These are phyloP conservation scores for Falco concolor DNA, from an alignment of 2,797 vertebrate genomes.

Conservation along the genomic window DNA sequence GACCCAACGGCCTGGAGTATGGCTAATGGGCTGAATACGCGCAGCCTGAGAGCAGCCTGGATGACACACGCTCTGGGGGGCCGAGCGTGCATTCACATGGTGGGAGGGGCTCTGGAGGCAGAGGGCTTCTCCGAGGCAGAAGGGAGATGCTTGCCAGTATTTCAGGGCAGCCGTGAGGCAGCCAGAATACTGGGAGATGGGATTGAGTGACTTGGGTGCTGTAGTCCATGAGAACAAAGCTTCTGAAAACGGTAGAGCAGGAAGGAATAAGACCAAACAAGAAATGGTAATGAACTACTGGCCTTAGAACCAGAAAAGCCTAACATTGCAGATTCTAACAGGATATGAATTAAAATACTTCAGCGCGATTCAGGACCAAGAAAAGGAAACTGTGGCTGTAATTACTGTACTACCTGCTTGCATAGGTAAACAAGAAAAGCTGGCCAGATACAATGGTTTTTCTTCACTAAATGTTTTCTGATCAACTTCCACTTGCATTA, in stretches of 20 bases:
- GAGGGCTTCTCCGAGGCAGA: neutral
- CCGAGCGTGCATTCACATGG: neutral
- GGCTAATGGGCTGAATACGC: neutral
- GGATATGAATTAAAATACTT: neutral
- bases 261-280: neutral
- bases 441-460: neutral
- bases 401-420: neutral
- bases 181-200: neutral
- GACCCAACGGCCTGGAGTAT: neutral
- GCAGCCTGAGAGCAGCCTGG: neutral
- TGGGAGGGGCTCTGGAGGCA: neutral
- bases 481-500: neutral
- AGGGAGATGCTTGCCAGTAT: neutral
- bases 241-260: neutral
- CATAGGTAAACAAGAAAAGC: neutral
- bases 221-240: neutral
- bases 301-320: neutral
- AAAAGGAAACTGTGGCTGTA: neutral
- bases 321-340: neutral
- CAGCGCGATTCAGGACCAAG: neutral
- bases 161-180: neutral
- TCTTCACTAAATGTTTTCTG: neutral
- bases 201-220: fast-evolving
- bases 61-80: neutral
- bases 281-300: neutral